These are phyloP conservation scores for Luidia sarsii DNA, from an alignment of 53 echinoderm and acorn worm species.

Conservation along the genomic window DNA sequence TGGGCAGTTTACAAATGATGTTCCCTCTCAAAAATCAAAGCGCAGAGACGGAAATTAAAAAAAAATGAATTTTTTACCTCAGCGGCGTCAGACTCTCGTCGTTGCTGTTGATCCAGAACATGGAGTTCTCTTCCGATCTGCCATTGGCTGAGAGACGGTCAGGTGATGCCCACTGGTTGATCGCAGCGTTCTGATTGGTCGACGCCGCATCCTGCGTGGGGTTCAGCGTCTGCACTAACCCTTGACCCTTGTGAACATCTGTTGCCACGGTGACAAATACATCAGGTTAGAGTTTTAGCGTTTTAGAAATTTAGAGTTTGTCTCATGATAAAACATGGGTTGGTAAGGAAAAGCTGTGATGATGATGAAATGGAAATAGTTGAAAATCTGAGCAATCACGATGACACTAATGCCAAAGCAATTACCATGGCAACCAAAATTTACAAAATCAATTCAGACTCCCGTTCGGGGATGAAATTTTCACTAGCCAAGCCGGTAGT, in stretches of 20 bases:
- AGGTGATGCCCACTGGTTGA: constrained; percentile 40
- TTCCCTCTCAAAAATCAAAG: too few species aligned
- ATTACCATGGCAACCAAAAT: constrained; percentile 8
- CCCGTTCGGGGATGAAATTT: not conserved
- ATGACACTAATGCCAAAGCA: too few species aligned
- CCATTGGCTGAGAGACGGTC: not conserved
- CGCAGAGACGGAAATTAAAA: not conserved
- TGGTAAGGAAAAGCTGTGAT: too few species aligned
- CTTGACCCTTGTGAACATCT: constrained; percentile 69
- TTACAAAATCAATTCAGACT: not conserved
- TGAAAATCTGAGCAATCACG: too few species aligned
- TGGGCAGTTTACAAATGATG: too few species aligned
- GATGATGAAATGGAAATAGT: too few species aligned
- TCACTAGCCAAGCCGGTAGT: too few species aligned
- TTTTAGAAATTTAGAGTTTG: too few species aligned
- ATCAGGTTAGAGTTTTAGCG: too few species aligned
- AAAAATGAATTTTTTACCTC: constrained; percentile 43
- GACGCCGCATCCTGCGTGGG: constrained; percentile 52
- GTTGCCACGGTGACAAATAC: too few species aligned
- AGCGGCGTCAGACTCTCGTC: constrained; percentile 63
- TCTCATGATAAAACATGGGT: too few species aligned
- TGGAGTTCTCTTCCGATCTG: constrained; percentile 50
- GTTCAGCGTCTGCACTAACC: constrained; percentile 70
- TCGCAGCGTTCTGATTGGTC: constrained; percentile 31
- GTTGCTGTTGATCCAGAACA: constrained; percentile 70